Conservation (phyloP, 2,888 invertebrate genomes). For the Cephus pygmeus region DNA sequence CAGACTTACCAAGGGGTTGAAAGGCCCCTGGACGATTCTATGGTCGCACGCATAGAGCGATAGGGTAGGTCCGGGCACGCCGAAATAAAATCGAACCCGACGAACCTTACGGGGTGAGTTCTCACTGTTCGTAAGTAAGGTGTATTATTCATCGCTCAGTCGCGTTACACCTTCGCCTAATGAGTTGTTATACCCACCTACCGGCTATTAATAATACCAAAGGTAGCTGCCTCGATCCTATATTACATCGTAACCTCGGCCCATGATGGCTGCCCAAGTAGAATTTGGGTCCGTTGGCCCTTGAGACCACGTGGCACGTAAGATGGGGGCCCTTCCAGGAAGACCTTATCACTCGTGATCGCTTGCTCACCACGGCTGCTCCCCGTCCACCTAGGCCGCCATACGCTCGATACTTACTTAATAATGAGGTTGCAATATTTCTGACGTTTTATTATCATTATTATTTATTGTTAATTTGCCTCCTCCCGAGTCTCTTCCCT, state of each 20-base stretch:
- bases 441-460: constrained; percentile 51
- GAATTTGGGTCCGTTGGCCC: constrained; percentile 37
- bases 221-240: constrained; percentile 44
- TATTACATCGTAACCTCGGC: constrained; percentile 41
- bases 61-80: background rate
- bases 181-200: constrained; percentile 50
- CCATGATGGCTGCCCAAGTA: constrained; percentile 42
- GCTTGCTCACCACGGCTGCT: constrained; percentile 11
- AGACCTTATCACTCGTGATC: constrained; percentile 47
- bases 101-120: background rate
- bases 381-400: constrained; percentile 18
- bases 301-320: constrained; percentile 13
- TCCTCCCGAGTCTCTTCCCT: constrained; percentile 22
- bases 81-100: background rate
- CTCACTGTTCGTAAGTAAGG: constrained; percentile 20
- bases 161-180: constrained; percentile 30
- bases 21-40: background rate
- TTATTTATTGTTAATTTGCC: constrained; percentile 53
- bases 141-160: constrained; percentile 22
- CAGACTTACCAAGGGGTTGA: background rate
- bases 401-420: constrained; percentile 52
- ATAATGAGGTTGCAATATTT: constrained; percentile 50
- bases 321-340: constrained; percentile 39
- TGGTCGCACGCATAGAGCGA: background rate
- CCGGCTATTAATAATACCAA: constrained; percentile 56